Conservation (phyloP, 2,888 invertebrate species). For the Rotaria macrura region DNA sequence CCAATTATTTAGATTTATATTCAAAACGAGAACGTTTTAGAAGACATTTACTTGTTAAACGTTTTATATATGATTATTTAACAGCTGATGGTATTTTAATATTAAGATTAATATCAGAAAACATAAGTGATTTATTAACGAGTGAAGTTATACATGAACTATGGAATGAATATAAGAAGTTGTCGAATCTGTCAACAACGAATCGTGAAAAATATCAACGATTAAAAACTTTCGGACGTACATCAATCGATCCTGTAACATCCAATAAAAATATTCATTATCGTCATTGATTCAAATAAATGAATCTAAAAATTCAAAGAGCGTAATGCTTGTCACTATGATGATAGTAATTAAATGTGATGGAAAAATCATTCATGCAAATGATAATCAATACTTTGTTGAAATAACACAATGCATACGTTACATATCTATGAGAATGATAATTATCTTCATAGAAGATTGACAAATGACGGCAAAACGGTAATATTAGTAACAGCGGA, state of each 20-base stretch:
- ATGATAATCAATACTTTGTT: too few species aligned
- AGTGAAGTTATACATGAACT: slow-evolving; percentile 18
- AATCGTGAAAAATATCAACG: slow-evolving; percentile 17
- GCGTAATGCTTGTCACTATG: background rate
- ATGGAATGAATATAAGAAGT: slow-evolving; percentile 7
- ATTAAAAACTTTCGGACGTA: background rate
- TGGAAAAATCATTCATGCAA: too few species aligned
- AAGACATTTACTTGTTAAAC: background rate
- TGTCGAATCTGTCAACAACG: background rate
- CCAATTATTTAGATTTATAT: slow-evolving; percentile 4
- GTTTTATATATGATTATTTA: slow-evolving; percentile 19
- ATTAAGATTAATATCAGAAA: slow-evolving; percentile 8
- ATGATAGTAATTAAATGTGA: background rate
- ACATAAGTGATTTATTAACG: slow-evolving; percentile 13
- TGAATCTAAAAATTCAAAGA: background rate
- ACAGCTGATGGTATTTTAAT: background rate
- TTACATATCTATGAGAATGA: too few species aligned
- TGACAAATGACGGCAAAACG: too few species aligned
- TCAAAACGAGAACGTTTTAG: background rate
- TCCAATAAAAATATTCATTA: background rate
- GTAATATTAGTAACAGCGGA: too few species aligned
- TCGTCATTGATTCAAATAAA: background rate
- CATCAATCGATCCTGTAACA: background rate
- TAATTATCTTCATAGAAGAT: too few species aligned
- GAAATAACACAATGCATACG: too few species aligned